Evolutionary conservation across 2,113 vertebrate genomes (phyloP), one percentile per base, ranked within the genome.

Genomic region (Rhombomys opimus): DNA sequence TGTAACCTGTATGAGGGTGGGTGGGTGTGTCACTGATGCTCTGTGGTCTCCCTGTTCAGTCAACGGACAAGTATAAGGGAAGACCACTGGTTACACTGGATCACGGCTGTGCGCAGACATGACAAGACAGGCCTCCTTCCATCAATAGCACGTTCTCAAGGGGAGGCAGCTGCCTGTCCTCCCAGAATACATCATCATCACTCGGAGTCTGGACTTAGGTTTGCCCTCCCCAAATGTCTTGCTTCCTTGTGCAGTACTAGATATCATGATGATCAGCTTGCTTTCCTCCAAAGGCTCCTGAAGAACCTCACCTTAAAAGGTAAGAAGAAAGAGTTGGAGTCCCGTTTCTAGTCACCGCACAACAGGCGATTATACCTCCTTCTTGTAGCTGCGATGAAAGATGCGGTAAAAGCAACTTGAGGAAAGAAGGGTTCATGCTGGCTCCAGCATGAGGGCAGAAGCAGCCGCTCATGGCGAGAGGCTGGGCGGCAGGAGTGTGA

Each of bases 121-220:
- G 14, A 94, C 50, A 92, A 54, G 20, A 32, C 22, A 59, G n/a
- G 5, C 25, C 23, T 93, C 57, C 27, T 82, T 82, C 72, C 11
- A 32, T 61, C 59, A 92, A 50, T 25, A 17, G 11, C 63, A 6
- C 22, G 2, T 6, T 73, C 50, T 89, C 77, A n/a, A 35, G 30
- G 65, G 91, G 54, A 90, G 18, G 35, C 41, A 80, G 41, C 46
- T 77, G 27, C 54, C 87, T 82, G 41, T 95, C 59, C 11, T 96
- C 59, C n/a, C 38, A 41, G 61, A 95, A 52, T 35, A 52, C 3
- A 46, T 61, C 67, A 57, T 70, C 30, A 12, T 65, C 63, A 52
- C 17, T 84, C 7, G 70, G 23, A 93, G 77, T 57, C 92, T 73
- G 63, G 32, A n/a, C 72, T 87, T 50, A 50, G 13, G 35, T 70